Evolutionary conservation across 1,140 invertebrate genomes (phyloP), one percentile per base, ranked within the genome.

Genomic region (Leptestheria dahalacensis): DNA sequence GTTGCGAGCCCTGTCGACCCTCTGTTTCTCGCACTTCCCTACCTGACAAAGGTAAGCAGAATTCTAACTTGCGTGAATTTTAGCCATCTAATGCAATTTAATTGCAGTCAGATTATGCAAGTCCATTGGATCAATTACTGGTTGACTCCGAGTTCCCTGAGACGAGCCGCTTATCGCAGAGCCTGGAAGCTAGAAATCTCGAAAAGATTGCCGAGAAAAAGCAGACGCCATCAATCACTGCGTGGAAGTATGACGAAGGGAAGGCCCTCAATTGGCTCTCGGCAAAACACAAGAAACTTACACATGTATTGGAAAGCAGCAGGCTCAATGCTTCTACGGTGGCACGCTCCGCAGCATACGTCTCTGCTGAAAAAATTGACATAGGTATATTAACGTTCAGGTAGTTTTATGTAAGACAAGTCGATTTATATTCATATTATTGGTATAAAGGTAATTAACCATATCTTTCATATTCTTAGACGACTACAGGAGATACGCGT

Each of bases 171-270:
- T n/a, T n/a, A n/a, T n/a, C n/a, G n/a, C n/a, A n/a, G n/a, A n/a
- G n/a, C n/a, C n/a, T n/a, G n/a, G n/a, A n/a, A n/a, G n/a, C n/a
- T n/a, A n/a, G n/a, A 50, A 65, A n/a, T 47, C 54, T 48, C 26
- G 60, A 65, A 61, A 62, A 63, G 29, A 52, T 66, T 4, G 41
- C 59, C 12, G 29, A 58, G 11, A 62, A 60, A 33, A 66, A 65
- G 60, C 64, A 64, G 62, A 57, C 49, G 6, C 63, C 54, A 24
- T 61, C 64, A 48, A 50, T 66, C 29, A 53, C 57, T 49, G 65
- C 64, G n/a, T 66, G 60, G 61, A 18, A 28, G 10, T 67, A 61
- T 28, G 61, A 50, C 21, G 64, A 67, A 62, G 57, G 63, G 12
- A 61, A 54, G 18, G 57, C 61, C 15, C 28, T 67, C 11, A 23